Conservation (phyloP, 2,113 vertebrate species). For the Procavia capensis region DNA sequence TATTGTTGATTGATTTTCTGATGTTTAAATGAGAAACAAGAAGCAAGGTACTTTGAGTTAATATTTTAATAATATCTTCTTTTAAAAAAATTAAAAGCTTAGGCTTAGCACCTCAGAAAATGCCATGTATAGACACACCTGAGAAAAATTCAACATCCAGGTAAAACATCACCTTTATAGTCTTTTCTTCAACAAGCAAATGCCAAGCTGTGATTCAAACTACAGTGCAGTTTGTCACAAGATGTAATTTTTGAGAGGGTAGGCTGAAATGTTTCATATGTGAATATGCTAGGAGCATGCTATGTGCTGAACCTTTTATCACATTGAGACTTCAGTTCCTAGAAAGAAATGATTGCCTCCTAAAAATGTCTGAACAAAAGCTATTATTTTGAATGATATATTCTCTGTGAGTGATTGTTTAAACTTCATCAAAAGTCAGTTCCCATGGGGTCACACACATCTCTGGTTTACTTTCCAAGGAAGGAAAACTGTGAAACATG, state of each 20-base stretch:
- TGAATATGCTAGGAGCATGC: background rate
- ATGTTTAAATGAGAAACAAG: conserved; percentile 48
- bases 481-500: background rate
- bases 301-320: background rate
- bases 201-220: background rate
- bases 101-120: background rate
- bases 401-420: background rate
- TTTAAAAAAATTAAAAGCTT: background rate
- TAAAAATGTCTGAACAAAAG: conserved; percentile 37
- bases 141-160: background rate
- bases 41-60: background rate
- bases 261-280: conserved; percentile 20
- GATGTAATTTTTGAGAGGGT: background rate
- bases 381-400: background rate
- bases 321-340: background rate
- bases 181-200: conserved; percentile 21
- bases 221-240: conserved; percentile 33
- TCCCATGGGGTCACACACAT: background rate
- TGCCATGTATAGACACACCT: background rate
- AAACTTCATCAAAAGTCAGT: conserved; percentile 27
- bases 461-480: conserved; percentile 20
- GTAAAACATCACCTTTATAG: background rate
- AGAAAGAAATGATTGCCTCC: background rate
- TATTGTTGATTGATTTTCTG: background rate
- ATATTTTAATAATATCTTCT: background rate